A percentile compares a stretch with the other conserved stretches of the same genome.
These are phyloP conservation scores for Hydrocynus forskahlii DNA, from an alignment of 2,797 vertebrate genomes.

Conservation along the genomic window DNA sequence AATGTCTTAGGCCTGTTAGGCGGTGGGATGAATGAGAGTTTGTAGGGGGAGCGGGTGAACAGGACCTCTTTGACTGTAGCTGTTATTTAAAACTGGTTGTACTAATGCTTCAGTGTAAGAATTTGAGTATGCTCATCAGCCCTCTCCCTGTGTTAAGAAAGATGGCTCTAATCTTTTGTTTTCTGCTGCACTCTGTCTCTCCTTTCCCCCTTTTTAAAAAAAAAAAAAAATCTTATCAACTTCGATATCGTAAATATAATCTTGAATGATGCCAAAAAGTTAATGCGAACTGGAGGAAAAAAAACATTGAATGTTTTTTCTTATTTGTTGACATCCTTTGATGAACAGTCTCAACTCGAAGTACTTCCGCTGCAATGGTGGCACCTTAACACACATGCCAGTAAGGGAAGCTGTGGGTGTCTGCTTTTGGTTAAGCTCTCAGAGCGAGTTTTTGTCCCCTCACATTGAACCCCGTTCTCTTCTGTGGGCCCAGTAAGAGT, in stretches of 20 bases:
- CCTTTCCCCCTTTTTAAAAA: constrained; percentile 45
- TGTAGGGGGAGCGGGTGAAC: constrained; percentile 63
- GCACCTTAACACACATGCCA: constrained; percentile 35
- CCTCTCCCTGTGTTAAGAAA: constrained; percentile 33
- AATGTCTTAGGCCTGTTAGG: constrained; percentile 47
- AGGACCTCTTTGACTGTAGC: constrained; percentile 57
- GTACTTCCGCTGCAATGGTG: constrained; percentile 39
- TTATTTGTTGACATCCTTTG: constrained; percentile 17
- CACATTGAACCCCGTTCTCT: constrained; percentile 50
- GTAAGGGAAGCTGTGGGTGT: constrained; percentile 17
- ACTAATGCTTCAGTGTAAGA: constrained; percentile 64
- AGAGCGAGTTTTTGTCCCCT: constrained; percentile 30
- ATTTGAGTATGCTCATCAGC: constrained; percentile 41
- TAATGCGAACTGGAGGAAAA: constrained; percentile 43
- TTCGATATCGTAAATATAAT: constrained; percentile 29
- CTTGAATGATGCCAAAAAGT: constrained; percentile 52
- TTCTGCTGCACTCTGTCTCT: constrained; percentile 43
- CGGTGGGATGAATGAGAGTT: constrained; percentile 40
- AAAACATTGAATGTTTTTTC: constrained; percentile 3
- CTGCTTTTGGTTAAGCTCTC: constrained; percentile 37
- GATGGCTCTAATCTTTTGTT: neutral
- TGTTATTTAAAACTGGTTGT: constrained; percentile 62
- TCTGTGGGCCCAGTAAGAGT: constrained; percentile 47
- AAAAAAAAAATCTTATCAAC: neutral
- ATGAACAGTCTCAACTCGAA: constrained; percentile 46